Evolutionary conservation across 2,113 vertebrate genomes (phyloP), one percentile per base, ranked within the genome.

Genomic region (Barbus barbus): DNA sequence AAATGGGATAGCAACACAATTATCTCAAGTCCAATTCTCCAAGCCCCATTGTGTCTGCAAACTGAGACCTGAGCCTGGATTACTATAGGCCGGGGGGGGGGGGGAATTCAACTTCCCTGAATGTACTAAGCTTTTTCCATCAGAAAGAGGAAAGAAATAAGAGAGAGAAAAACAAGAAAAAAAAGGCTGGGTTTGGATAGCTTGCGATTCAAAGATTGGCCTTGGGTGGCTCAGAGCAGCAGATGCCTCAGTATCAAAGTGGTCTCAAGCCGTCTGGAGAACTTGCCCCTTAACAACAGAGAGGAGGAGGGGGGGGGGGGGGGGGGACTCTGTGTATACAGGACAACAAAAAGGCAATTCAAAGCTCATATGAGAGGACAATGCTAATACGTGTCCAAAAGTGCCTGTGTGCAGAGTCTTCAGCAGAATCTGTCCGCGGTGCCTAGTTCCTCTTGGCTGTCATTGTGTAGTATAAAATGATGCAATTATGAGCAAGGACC

Each of bases 1-100:
- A 94, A 95, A 94, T 93, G 90, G 93, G 91, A 93, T 90, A 91
- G 92, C 91, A 92, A 94, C 92, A 93, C 92, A 92, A 94, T 94
- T 95, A 93, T 93, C 93, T 91, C 87, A 93, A 92, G 93, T 91
- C 90, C 90, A 91, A 92, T 93, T 93, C 92, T 93, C 91, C 87
- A 86, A 91, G 91, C 90, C 86, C 92, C 90, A 92, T 94, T 94
- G 93, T 94, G 92, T 92, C 90, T 89, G 90, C 90, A 93, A 92
- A 92, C 90, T 89, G 91, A 92, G 90, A 88, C 90, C 83, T 88
- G 89, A 89, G 83, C 56, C 75, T 88, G 92, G 93, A 92, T 93
- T 93, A 93, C 91, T 91, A 88, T 89, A 89, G 69, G 77, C 41
- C 44, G 56, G 72, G 84, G 86, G 88, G 84, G 86, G 88, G 87